Base-by-base conservation (phyloP, 2,888 invertebrate genomes). In the Cylindroiulus punctatus region DNA sequence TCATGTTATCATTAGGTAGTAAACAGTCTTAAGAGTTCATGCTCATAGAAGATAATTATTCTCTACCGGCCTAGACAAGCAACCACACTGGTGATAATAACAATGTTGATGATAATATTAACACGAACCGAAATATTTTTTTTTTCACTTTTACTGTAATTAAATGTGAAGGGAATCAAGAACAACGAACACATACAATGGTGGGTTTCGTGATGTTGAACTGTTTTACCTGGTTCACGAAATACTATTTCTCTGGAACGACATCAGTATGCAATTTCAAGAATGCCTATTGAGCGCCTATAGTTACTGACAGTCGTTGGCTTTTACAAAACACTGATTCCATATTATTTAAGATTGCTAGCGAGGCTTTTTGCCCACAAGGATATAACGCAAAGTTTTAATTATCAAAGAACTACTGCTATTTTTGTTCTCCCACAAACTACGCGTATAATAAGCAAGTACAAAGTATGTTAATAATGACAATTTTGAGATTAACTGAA, bases 121-220 rank as follows among this genome's bases (percentile, higher is more conserved):
- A 30, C 17, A 30, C 14, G 76, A 30, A 76, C 30, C 76, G 65
- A 65, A 65, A 65, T 10, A 8, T 10, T 30, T 14, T 14, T 40
- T 65, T 76, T 76, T 76, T 30, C 12, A 76, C 76, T 30, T 30
- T 76, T 76, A 8, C 76, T 76, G 8, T 76, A 76, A 76, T 76
- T 76, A 30, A 76, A 30, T 76, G 30, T 12, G 26, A 14, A 30
- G 8, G 7, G 5, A 30, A 26, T 26, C 30, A 30, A 14, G 30
- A 76, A 76, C 30, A 30, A 76, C 30, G 76, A 76, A 30, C 30
- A 76, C 14, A 76, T 30, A 76, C 76, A 76, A 76, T 76, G 26
- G 76, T 14, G 30, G 0, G 10, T 76, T 76, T 76, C 76, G 30
- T 76, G 76, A 76, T 76, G 76, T 30, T 3, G 26, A 76, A 30